phyloP scores from a whole-genome alignment of 2,888 invertebrate genomes.

The Nebria salina region DNA sequence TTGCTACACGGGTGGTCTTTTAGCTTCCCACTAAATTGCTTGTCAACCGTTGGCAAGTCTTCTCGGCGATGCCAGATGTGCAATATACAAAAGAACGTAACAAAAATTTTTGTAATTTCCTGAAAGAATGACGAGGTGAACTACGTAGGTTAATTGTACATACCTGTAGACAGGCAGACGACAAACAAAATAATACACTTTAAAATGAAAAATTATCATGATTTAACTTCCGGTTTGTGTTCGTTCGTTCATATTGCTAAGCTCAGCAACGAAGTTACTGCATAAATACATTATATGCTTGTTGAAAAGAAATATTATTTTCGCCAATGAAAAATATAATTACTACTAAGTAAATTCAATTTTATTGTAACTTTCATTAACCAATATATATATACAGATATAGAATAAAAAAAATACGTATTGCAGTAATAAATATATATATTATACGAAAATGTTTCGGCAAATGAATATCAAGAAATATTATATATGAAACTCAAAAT shows the following conservation, averaged over 20 bases:
- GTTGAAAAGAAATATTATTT: too few species aligned
- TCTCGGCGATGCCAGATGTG: slow-evolving; percentile 16
- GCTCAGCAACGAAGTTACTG: too few species aligned
- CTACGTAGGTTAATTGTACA: slow-evolving; percentile 6
- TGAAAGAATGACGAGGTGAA: slow-evolving; percentile 10
- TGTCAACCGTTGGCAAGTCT: slow-evolving; percentile 35
- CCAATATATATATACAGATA: too few species aligned
- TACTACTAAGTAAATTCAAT: too few species aligned
- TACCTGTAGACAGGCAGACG: background rate
- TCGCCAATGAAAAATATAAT: too few species aligned
- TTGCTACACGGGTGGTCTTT: slow-evolving; percentile 37
- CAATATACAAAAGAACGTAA: slow-evolving; percentile 40
- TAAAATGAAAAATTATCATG: background rate
- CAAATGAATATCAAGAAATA: background rate
- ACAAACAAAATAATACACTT: background rate
- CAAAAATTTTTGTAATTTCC: slow-evolving; percentile 43
- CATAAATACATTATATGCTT: too few species aligned
- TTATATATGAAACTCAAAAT: background rate
- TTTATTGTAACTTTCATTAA: too few species aligned
- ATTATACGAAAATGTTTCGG: background rate
- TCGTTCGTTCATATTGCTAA: too few species aligned
- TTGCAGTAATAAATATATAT: background rate
- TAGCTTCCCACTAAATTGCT: slow-evolving; percentile 42
- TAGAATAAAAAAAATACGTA: too few species aligned
- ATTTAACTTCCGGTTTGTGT: background rate